These are phyloP conservation scores for Tinamus major DNA, from an alignment of 2,797 vertebrate species.

Conservation along the genomic window DNA sequence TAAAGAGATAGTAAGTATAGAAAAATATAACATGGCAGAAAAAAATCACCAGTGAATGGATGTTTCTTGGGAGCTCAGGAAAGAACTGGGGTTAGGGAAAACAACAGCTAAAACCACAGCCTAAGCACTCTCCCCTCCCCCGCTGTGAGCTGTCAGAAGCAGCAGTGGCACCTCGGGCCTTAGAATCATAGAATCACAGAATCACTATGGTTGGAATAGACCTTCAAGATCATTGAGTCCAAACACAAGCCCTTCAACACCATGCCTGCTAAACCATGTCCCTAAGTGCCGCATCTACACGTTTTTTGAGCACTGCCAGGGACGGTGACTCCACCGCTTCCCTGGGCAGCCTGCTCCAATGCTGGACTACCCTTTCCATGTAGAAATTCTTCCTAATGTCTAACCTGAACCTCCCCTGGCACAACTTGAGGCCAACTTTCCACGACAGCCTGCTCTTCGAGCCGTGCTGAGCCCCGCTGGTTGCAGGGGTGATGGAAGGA, in stretches of 20 bases:
- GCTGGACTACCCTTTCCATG: too few species aligned
- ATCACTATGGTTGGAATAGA: too few species aligned
- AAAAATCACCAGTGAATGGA: neutral
- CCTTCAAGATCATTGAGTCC: too few species aligned
- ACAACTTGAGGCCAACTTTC: neutral
- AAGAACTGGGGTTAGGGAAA: neutral
- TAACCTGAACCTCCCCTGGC: too few species aligned
- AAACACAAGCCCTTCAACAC: too few species aligned
- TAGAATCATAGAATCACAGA: too few species aligned
- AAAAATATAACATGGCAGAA: neutral
- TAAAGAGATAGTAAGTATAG: accelerated
- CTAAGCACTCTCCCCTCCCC: neutral
- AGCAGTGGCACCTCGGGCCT: neutral
- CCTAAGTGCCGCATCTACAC: too few species aligned
- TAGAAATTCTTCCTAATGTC: too few species aligned
- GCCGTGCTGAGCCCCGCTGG: neutral
- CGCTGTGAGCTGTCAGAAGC: neutral
- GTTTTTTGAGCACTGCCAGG: too few species aligned
- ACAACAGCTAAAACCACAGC: neutral
- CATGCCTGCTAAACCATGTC: too few species aligned
- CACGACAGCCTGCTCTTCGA: neutral
- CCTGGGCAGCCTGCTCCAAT: too few species aligned
- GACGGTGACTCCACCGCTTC: too few species aligned
- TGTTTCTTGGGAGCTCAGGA: neutral
- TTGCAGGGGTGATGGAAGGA: neutral